Evolutionary conservation across 2,888 invertebrate species (phyloP), one percentile per base, ranked within the genome.

Genomic region (Harpagoxenus sublaevis): DNA sequence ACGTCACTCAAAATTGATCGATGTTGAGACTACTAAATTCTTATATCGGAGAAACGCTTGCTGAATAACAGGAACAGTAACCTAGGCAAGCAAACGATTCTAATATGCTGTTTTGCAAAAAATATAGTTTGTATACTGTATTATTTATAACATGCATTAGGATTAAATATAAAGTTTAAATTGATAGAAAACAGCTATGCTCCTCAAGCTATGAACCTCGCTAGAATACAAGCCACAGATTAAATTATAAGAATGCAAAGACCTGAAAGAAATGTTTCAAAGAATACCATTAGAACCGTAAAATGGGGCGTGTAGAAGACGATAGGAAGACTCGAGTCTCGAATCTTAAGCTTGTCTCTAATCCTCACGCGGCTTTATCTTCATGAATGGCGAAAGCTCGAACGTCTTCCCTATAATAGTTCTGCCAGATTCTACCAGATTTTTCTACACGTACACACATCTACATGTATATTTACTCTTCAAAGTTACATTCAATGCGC

Each of bases 1-100:
- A 60, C 18, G 79, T 79, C 79, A 39, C 28, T 39, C 23, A 39
- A 57, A 71, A 60, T 60, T 79, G 79, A 79, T 79, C 79, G 35
- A 71, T 71, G 79, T 60, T 18, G 48, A 18, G 18, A 48, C 8
- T 23, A 60, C 18, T 39, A 71, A 71, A 79, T 79, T 60, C 18
- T 71, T 39, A 23, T 18, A 39, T 71, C 48, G 18, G n/a, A 15
- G 15, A 48, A 55, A 66, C 28, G 42, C 15, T 65, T 78, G 18
- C 5, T 42, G 12, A 78, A 35, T 70, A 57, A 70, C 28, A 28
- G 15, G 10, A 53, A 77, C n/a, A 42, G 5, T n/a, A 9, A 23
- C 12, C n/a, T 12, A 66, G 18, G 8, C 6, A n/a, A 60, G 35
- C 35, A 2, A 70, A 45, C 28, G 15, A 18, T 71, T 35, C 3